Evolutionary conservation across 2,888 invertebrate genomes (phyloP), one percentile per base, ranked within the genome.

Genomic region (Druceiella hillmani): DNA sequence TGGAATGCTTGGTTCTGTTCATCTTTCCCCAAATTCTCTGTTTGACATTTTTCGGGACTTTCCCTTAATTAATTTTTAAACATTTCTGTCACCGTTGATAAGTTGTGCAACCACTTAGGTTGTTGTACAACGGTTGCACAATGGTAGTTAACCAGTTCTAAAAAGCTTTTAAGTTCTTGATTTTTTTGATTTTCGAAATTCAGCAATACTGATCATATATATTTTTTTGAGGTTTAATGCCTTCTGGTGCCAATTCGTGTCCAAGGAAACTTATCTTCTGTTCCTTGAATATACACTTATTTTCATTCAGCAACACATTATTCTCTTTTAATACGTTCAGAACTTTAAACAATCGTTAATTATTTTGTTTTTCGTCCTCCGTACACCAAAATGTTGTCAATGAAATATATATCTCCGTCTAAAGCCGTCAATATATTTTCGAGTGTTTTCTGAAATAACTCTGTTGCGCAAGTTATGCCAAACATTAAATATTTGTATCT

Each of bases 391-490:
- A 65, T 59, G 47, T 62, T 60, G 47, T 62, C 62, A 14, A 55
- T 56, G 31, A 54, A 53, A 33, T 57, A 59, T 15, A 58, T 41
- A 3, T 49, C 52, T 1, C 59, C 58, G 24, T 55, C 48, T 12
- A 57, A 57, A 3, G 46, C 49, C 24, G 41, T 17, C 3, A 65
- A 32, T 4, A 62, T 51, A 41, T 47, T 44, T 40, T 57, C 55
- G 15, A 66, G 37, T 2, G 51, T 52, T 48, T 62, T 58, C 48
- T 64, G 61, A 42, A 61, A 66, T 2, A 60, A 48, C 49, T 65
- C 66, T 1, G 60, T 57, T 3, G 67, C 67, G 33, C 59, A 59
- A 2, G 49, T 50, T 6, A 65, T 55, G 0, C 59, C 60, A 40
- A 61, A 62, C 55, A 57, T 57, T 4, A 61, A 17, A 9, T 60